Evolutionary conservation across 1,140 invertebrate species (phyloP).

Genomic region (Pseudomyrmex pallidus): DNA sequence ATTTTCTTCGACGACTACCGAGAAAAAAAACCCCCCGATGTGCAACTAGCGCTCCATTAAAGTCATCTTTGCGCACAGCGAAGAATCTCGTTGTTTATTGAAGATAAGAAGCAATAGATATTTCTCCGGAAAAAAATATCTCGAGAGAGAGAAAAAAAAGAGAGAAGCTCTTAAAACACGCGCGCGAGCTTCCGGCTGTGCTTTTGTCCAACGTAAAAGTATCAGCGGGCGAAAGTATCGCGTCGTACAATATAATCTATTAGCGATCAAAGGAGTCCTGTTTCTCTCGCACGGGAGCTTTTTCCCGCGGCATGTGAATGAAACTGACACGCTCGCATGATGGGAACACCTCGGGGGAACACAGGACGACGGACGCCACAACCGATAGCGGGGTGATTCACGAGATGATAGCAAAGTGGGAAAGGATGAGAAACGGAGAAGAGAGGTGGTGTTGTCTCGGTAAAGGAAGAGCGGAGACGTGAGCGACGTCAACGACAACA

Average conservation of each 20-base stretch:
- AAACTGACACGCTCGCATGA: constrained; percentile 64
- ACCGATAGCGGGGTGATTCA: constrained; percentile 63
- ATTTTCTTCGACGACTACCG: constrained; percentile 36
- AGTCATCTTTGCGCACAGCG: not conserved
- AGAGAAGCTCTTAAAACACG: not conserved
- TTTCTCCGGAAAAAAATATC: not conserved
- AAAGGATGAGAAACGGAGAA: constrained; percentile 50
- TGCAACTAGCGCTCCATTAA: constrained; percentile 1
- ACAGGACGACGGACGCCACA: constrained; percentile 46
- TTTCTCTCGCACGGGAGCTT: constrained; percentile 5
- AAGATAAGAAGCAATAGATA: not conserved
- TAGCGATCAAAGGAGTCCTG: constrained; percentile 41
- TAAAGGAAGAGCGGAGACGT: not conserved
- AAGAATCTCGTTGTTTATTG: constrained; percentile 31
- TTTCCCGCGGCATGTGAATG: constrained; percentile 57
- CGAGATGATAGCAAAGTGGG: constrained; percentile 57
- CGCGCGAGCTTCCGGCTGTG: constrained; percentile 7
- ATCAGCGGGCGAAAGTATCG: constrained; percentile 42
- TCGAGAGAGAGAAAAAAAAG: not conserved
- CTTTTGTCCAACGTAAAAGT: constrained; percentile 19
- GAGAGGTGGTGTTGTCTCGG: not conserved
- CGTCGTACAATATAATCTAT: constrained; percentile 56
- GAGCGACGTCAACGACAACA: constrained; percentile 33
- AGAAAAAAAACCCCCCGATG: not conserved
- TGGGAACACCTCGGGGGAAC: constrained; percentile 46